Evolutionary conservation across 2,888 invertebrate species (phyloP), one percentile per base, ranked within the genome.

Genomic region (Endomychus coccineus): DNA sequence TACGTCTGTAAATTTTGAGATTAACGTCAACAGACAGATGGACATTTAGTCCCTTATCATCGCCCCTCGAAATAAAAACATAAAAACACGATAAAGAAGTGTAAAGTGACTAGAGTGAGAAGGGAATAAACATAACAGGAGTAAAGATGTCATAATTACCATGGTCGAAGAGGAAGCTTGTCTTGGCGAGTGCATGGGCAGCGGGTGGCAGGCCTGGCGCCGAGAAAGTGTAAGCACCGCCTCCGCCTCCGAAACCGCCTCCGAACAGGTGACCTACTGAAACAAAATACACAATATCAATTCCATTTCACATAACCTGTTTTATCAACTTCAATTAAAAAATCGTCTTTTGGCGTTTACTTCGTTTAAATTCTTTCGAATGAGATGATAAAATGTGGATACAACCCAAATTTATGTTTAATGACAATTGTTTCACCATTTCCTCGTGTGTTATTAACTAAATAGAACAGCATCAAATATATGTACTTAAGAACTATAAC

Each of bases 221-320:
- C 29, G 63, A 63, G 50, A 67, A 65, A 27, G 63, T 55, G 52
- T 67, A 67, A 36, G 56, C 59, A 36, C 64, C 61, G 50, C 58
- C 59, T 36, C 55, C 56, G 16, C 38, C 43, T 44, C 51, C 55
- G 53, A 64, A 62, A 44, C 59, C 56, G 40, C 60, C 61, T 39
- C 65, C 62, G 41, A 65, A 64, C 44, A 66, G 54, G 40, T 66
- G 63, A 44, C 65, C 66, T 58, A 66, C 67, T 66, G 61, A 44
- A 62, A 66, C 55, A 62, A 59, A 61, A 47, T 48, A 51, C 49
- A 30, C n/a, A n/a, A n/a, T n/a, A n/a, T n/a, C n/a, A n/a, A n/a
- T n/a, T n/a, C n/a, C n/a, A n/a, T n/a, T n/a, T n/a, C n/a, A n/a
- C n/a, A n/a, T n/a, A n/a, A n/a, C n/a, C n/a, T n/a, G n/a, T n/a